Percentiles rank a stretch among this genome's conserved stretches.
These are phyloP conservation scores for Thunnus albacares DNA, from an alignment of 2,797 vertebrate species.

Conservation along the genomic window DNA sequence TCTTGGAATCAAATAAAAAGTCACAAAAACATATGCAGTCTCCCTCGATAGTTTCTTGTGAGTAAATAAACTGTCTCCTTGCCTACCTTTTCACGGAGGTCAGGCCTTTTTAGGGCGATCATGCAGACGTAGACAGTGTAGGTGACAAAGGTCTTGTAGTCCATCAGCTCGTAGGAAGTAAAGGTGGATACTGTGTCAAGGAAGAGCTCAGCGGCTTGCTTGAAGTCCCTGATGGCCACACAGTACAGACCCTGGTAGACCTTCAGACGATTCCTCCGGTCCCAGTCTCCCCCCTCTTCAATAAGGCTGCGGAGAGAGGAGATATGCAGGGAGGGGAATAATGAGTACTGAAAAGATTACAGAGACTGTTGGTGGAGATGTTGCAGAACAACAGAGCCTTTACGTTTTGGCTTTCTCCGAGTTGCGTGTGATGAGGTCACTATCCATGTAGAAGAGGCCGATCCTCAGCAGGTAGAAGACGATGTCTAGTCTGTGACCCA, in stretches of 20 bases:
- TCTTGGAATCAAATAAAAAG: not conserved
- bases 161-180: constrained; percentile 99
- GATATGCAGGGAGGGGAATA: not conserved
- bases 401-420: constrained; percentile 99
- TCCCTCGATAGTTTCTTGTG: not conserved
- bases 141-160: constrained; percentile 99
- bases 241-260: constrained; percentile 99
- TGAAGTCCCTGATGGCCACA: constrained; percentile 97
- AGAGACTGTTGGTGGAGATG: accelerated
- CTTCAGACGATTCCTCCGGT: constrained; percentile 96
- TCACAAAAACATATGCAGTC: not conserved
- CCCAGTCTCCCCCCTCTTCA: constrained; percentile 99
- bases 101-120: constrained; percentile 97
- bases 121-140: constrained; percentile 99
- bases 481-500: constrained; percentile 96
- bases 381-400: not conserved
- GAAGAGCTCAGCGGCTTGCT: constrained; percentile 97
- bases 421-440: constrained; percentile 98
- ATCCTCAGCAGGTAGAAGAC: constrained; percentile 98
- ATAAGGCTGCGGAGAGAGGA: constrained; percentile 88
- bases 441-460: constrained; percentile 99
- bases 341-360: not conserved
- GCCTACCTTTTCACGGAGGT: constrained; percentile 96
- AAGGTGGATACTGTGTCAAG: constrained; percentile 98
- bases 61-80: too few relatives aligned